phyloP scores from a whole-genome alignment of 2,797 vertebrate genomes.

The Gallinago stenura region DNA sequence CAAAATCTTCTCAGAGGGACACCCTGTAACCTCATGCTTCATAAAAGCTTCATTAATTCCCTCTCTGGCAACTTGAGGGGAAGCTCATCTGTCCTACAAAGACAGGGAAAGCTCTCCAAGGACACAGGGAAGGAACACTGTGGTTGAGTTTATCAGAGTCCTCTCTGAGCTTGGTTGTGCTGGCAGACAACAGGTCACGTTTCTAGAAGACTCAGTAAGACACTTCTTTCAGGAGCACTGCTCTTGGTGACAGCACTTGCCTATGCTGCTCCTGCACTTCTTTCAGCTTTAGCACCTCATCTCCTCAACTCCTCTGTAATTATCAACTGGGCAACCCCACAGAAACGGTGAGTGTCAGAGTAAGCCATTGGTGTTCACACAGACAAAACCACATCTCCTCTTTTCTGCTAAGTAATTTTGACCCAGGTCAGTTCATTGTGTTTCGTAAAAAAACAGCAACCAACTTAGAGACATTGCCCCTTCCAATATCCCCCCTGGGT shows the following conservation, averaged over 20 bases:
- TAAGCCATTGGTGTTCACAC: rapidly evolving
- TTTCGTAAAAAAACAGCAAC: neutral
- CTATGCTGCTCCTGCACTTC: neutral
- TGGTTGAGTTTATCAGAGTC: neutral
- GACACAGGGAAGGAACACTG: neutral
- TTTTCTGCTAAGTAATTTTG: neutral
- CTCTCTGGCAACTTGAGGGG: neutral
- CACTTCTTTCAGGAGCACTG: neutral
- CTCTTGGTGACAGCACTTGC: neutral
- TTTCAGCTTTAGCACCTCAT: neutral
- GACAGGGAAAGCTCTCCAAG: neutral
- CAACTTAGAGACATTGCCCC: neutral
- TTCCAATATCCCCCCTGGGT: too few species aligned
- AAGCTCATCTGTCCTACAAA: neutral
- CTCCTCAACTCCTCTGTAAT: neutral
- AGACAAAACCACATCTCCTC: neutral
- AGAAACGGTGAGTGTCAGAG: neutral
- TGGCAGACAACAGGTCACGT: rapidly evolving
- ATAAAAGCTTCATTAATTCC: neutral
- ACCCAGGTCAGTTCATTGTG: neutral
- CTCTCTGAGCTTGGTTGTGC: neutral
- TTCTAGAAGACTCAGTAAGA: neutral
- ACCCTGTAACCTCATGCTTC: neutral
- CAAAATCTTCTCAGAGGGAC: neutral
- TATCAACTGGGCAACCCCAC: neutral